Conservation (phyloP, 2,797 vertebrate species). For the Sebastes jordani region DNA sequence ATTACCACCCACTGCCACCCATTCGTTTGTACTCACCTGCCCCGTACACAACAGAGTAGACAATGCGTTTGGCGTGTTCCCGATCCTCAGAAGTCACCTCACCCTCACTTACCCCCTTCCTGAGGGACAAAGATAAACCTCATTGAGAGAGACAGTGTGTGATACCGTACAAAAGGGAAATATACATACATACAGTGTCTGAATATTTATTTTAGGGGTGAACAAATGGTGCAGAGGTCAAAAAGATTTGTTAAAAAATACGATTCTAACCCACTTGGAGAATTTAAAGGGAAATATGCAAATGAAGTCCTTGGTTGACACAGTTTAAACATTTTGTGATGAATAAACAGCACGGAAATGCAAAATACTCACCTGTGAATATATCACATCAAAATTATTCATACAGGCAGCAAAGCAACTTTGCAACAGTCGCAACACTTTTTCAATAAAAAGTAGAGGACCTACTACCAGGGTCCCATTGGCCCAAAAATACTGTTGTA, state of each 20-base stretch:
- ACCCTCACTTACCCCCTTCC: slow-evolving; percentile 84
- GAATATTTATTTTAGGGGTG: not conserved
- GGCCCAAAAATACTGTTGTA: no score
- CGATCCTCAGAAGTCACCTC: slow-evolving; percentile 83
- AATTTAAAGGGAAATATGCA: not conserved
- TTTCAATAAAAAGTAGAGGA: no score
- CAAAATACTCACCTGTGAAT: no score
- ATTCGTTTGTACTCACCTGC: slow-evolving; percentile 82
- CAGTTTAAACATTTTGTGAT: not conserved
- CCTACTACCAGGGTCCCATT: no score
- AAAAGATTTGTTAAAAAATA: not conserved
- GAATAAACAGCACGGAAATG: no score
- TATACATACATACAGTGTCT: not conserved
- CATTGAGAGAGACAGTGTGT: not conserved
- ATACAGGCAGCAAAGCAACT: no score
- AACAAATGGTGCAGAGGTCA: not conserved
- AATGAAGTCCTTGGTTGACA: not conserved
- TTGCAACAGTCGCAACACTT: no score
- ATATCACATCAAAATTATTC: no score
- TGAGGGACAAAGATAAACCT: slow-evolving; percentile 51
- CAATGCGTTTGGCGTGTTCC: slow-evolving; percentile 89
- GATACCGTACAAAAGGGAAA: not conserved
- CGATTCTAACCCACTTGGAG: not conserved
- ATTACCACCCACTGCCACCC: not conserved
- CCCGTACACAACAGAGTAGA: slow-evolving; percentile 92